Evolutionary conservation across 2,888 invertebrate species (phyloP).

Genomic region (Brachyopa scutellaris): DNA sequence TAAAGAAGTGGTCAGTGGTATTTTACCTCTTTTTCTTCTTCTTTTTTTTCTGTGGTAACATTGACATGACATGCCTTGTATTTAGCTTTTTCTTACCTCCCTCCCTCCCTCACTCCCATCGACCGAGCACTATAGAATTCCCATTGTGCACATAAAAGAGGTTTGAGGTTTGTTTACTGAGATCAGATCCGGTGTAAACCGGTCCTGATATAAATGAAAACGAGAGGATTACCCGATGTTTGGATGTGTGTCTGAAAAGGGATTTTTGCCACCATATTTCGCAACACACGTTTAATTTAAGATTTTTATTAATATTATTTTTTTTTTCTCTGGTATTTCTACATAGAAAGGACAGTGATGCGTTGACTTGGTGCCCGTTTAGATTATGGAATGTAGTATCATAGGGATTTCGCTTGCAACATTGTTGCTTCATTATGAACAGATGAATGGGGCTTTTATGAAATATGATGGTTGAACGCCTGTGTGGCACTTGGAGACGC

Average conservation of each 20-base stretch:
- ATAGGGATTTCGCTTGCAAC: constrained; percentile 27
- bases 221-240: constrained; percentile 58
- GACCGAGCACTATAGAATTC: constrained; percentile 31
- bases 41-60: constrained; percentile 54
- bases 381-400: constrained; percentile 29
- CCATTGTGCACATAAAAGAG: constrained; percentile 50
- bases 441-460: constrained; percentile 20
- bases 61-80: constrained; percentile 66
- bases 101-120: not conserved
- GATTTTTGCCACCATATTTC: constrained; percentile 64
- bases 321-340: constrained; percentile 27
- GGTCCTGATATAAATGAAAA: constrained; percentile 63
- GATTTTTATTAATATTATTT: not conserved
- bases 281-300: constrained; percentile 47
- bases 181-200: constrained; percentile 65
- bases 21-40: constrained; percentile 3
- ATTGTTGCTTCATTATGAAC: constrained; percentile 43
- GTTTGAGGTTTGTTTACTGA: constrained; percentile 46
- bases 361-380: not conserved
- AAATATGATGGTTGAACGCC: constrained; percentile 23
- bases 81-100: constrained; percentile 39
- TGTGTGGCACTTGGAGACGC: not conserved
- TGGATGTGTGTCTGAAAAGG: constrained; percentile 52
- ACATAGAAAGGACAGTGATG: constrained; percentile 28
- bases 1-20: constrained; percentile 46